These are phyloP conservation scores for Conistra vaccinii DNA, from an alignment of 2,888 invertebrate genomes.

Conservation along the genomic window DNA sequence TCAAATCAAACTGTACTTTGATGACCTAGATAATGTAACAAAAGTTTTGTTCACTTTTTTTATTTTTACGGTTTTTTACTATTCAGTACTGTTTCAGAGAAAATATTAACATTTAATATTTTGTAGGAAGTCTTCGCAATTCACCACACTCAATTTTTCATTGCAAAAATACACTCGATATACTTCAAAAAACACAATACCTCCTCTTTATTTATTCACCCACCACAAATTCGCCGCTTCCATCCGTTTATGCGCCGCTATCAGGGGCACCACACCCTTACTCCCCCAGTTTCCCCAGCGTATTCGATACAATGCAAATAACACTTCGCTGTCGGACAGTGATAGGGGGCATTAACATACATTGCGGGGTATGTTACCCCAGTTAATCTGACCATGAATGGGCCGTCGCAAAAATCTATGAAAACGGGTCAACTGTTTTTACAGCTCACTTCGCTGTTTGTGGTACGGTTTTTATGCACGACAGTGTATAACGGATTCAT, in stretches of 20 bases:
- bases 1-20: too few species aligned
- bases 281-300: conserved; percentile 60
- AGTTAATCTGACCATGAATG: conserved; percentile 77
- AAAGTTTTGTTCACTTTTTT: not conserved
- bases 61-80: not conserved
- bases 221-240: not conserved
- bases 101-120: not conserved
- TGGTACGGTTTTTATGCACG: conserved; percentile 50
- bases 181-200: conserved; percentile 2
- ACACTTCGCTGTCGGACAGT: conserved; percentile 77
- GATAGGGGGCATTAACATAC: conserved; percentile 86
- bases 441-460: conserved; percentile 58
- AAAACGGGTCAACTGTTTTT: conserved; percentile 62
- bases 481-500: conserved; percentile 52
- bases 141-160: not conserved
- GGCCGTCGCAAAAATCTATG: conserved; percentile 66
- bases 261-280: conserved; percentile 42
- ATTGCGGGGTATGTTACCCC: conserved; percentile 71
- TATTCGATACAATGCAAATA: conserved; percentile 86
- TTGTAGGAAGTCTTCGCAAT: not conserved
- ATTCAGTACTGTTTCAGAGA: not conserved
- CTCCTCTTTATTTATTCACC: conserved; percentile 21
- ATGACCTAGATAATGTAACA: not conserved
- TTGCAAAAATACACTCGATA: not conserved
- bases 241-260: conserved; percentile 5